phyloP scores from a whole-genome alignment of 2,888 invertebrate species.

The Dryomyza anilis region DNA sequence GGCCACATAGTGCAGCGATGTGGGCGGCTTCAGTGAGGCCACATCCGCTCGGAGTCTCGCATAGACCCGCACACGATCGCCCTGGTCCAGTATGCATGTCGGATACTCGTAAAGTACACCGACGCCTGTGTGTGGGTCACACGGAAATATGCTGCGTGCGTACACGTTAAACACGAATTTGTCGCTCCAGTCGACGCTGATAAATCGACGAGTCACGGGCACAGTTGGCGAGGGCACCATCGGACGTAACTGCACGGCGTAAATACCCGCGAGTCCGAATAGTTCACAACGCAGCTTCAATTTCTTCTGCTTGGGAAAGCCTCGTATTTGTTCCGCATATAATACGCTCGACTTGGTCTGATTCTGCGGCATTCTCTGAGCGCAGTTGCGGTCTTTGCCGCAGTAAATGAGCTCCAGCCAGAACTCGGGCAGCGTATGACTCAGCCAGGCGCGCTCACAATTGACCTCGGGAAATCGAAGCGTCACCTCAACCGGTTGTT shows the following conservation, averaged over 20 bases:
- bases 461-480: slow-evolving; percentile 76
- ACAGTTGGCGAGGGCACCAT: slow-evolving; percentile 63
- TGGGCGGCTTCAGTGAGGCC: slow-evolving; percentile 70
- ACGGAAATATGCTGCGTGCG: slow-evolving; percentile 82
- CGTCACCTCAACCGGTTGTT: slow-evolving; percentile 73
- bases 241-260: slow-evolving; percentile 75
- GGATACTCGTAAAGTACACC: slow-evolving; percentile 85
- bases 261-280: slow-evolving; percentile 83
- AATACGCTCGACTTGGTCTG: slow-evolving; percentile 67
- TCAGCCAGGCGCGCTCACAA: slow-evolving; percentile 63
- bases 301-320: slow-evolving; percentile 71
- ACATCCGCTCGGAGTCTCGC: slow-evolving; percentile 75
- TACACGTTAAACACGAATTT: slow-evolving; percentile 85
- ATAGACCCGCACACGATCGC: slow-evolving; percentile 80
- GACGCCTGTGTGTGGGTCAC: slow-evolving; percentile 75
- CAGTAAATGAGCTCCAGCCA: slow-evolving; percentile 82
- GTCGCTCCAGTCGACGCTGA: slow-evolving; percentile 78
- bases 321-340: slow-evolving; percentile 78
- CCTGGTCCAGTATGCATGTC: slow-evolving; percentile 76
- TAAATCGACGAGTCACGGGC: slow-evolving; percentile 49
- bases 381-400: slow-evolving; percentile 76
- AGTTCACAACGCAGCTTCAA: slow-evolving; percentile 76
- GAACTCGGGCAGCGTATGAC: slow-evolving; percentile 67
- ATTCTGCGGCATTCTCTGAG: slow-evolving; percentile 63
- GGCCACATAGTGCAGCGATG: slow-evolving; percentile 68